phyloP scores from a whole-genome alignment of 1,140 invertebrate genomes.

The Drosophila micromelanica region DNA sequence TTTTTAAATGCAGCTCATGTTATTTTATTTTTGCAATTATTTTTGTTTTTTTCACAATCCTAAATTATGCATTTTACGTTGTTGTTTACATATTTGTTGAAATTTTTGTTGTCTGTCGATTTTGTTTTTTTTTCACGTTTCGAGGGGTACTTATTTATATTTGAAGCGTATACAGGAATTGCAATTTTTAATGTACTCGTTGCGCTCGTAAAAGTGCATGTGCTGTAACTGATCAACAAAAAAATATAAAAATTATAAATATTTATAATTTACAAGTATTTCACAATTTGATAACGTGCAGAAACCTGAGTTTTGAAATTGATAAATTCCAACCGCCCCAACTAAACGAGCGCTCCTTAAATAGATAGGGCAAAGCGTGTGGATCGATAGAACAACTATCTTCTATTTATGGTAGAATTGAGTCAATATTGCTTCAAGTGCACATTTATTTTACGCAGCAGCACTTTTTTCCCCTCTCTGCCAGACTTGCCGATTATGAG shows the following conservation, averaged over 20 bases:
- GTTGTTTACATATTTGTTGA: background rate
- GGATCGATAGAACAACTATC: conserved; percentile 23
- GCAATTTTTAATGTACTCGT: conserved; percentile 14
- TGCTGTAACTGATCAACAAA: conserved; percentile 13
- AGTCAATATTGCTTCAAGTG: conserved; percentile 33
- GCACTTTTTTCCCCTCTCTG: conserved; percentile 8
- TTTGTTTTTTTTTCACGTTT: conserved; percentile 18
- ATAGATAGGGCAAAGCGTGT: conserved; percentile 1
- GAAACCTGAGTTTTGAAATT: background rate
- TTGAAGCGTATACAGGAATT: conserved; percentile 16
- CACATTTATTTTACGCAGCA: conserved; percentile 44
- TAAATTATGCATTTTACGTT: conserved; percentile 24
- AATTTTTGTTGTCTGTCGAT: conserved; percentile 6
- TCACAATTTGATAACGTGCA: conserved; percentile 19
- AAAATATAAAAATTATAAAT: conserved; percentile 19
- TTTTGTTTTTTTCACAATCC: background rate
- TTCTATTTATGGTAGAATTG: conserved; percentile 19
- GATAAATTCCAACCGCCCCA: conserved; percentile 8
- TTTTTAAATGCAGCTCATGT: background rate
- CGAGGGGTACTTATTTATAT: conserved; percentile 10
- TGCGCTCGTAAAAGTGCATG: conserved; percentile 13
- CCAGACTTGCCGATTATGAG: conserved; percentile 9
- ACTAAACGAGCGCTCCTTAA: background rate
- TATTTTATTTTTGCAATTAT: background rate
- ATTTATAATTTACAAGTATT: conserved; percentile 22